Evolutionary conservation across 2,113 vertebrate genomes (phyloP).

Genomic region (human): DNA sequence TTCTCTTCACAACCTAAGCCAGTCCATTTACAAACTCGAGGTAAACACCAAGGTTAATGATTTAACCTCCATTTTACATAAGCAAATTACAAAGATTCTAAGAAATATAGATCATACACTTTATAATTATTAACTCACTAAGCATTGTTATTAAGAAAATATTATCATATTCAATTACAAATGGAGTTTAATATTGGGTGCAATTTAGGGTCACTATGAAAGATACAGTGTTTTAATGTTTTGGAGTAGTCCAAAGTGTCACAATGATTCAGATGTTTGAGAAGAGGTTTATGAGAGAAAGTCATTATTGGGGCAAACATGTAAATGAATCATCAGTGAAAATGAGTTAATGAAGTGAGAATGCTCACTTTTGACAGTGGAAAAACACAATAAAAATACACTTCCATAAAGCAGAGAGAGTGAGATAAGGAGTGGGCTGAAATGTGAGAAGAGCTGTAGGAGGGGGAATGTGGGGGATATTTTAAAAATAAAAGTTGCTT

Average conservation of each 20-base stretch:
- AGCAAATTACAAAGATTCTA: slow-evolving; percentile 58
- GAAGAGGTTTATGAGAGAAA: background rate
- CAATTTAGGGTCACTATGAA: background rate
- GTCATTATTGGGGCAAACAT: background rate
- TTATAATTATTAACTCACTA: slow-evolving; percentile 46
- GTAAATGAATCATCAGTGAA: background rate
- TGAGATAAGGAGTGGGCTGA: background rate
- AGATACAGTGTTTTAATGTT: background rate
- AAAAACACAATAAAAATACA: background rate
- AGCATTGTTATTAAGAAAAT: slow-evolving; percentile 49
- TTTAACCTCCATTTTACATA: slow-evolving; percentile 58
- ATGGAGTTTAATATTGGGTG: slow-evolving; percentile 27
- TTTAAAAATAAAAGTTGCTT: slow-evolving; percentile 57
- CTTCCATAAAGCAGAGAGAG: background rate
- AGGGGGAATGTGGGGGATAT: background rate
- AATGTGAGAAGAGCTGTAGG: slow-evolving; percentile 41
- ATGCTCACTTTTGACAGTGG: background rate
- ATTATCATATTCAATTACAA: slow-evolving; percentile 37
- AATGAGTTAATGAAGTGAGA: slow-evolving; percentile 23
- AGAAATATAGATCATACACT: slow-evolving; percentile 32
- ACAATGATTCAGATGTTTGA: slow-evolving; percentile 12
- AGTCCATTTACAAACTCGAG: slow-evolving; percentile 28
- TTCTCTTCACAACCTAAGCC: slow-evolving; percentile 32
- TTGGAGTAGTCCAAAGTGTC: background rate
- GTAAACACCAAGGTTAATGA: slow-evolving; percentile 68